Evolutionary conservation across 1,140 invertebrate species (phyloP).

Genomic region (Melitaea cinxia): DNA sequence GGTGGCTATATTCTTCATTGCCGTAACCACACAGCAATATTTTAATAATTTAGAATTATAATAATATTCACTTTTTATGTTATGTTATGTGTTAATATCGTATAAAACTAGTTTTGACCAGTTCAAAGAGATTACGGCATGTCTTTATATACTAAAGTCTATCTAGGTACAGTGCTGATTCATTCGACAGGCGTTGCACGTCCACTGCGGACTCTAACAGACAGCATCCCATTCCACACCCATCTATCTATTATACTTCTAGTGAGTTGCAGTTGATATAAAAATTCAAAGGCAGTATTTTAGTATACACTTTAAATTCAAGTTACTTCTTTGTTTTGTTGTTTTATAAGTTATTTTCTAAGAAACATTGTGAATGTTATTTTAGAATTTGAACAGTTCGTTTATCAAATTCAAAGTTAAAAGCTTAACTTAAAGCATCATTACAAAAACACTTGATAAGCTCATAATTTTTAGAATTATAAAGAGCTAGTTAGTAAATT

Average conservation of each 20-base stretch:
- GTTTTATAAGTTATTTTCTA: not conserved
- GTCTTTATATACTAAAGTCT: constrained; percentile 25
- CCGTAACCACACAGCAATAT: too few species aligned
- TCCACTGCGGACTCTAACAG: constrained; percentile 36
- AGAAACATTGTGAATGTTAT: too few species aligned
- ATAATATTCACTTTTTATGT: too few species aligned
- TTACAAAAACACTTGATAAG: too few species aligned
- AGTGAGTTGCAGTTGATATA: not conserved
- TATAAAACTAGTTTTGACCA: not conserved
- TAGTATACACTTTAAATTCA: not conserved
- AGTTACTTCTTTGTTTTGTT: not conserved
- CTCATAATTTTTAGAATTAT: too few species aligned
- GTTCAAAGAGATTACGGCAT: not conserved
- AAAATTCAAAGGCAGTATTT: not conserved
- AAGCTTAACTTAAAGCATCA: too few species aligned
- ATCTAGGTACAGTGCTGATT: constrained; percentile 44
- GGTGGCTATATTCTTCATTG: too few species aligned
- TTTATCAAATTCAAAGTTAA: too few species aligned
- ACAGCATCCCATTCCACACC: constrained; percentile 14
- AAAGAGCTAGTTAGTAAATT: too few species aligned
- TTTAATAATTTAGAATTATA: too few species aligned
- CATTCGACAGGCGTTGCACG: constrained; percentile 57
- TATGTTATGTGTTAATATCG: too few species aligned
- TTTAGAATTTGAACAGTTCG: too few species aligned
- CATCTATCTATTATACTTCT: constrained; percentile 3